phyloP scores from a whole-genome alignment of 2,888 invertebrate species.

The Hirtodrosophila trivittata region DNA sequence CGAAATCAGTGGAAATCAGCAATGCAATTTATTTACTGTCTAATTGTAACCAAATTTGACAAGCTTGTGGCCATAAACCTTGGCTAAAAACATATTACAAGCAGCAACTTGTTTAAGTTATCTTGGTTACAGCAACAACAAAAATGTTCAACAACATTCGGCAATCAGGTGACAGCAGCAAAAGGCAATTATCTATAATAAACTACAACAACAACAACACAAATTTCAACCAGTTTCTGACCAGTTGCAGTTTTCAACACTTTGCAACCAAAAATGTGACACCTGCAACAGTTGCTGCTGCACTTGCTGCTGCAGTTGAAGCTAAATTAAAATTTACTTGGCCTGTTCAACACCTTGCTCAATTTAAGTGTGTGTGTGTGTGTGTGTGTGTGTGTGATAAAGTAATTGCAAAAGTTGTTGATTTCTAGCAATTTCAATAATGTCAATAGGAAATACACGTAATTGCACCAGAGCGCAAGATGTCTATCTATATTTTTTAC shows the following conservation, averaged over 20 bases:
- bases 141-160: conserved; percentile 59
- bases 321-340: conserved; percentile 74
- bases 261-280: conserved; percentile 63
- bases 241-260: conserved; percentile 76
- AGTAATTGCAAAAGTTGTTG: conserved; percentile 43
- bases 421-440: conserved; percentile 41
- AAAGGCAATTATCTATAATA: conserved; percentile 70
- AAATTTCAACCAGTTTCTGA: conserved; percentile 41
- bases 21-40: conserved; percentile 63
- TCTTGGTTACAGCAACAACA: conserved; percentile 44
- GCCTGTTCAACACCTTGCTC: conserved; percentile 73
- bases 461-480: conserved; percentile 5
- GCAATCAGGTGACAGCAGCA: conserved; percentile 60
- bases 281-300: conserved; percentile 56
- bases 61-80: conserved; percentile 66
- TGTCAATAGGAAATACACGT: conserved; percentile 27
- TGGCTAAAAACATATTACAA: conserved; percentile 26
- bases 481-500: too few relatives aligned
- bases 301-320: conserved; percentile 41
- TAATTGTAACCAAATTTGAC: conserved; percentile 70
- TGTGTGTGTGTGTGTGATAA: conserved; percentile 10
- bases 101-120: conserved; percentile 36
- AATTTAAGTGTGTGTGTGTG: conserved; percentile 40
- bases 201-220: conserved; percentile 45
- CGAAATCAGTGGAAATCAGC: conserved; percentile 23